Evolutionary conservation across 2,888 invertebrate genomes (phyloP).

Genomic region (Tipula lateralis): DNA sequence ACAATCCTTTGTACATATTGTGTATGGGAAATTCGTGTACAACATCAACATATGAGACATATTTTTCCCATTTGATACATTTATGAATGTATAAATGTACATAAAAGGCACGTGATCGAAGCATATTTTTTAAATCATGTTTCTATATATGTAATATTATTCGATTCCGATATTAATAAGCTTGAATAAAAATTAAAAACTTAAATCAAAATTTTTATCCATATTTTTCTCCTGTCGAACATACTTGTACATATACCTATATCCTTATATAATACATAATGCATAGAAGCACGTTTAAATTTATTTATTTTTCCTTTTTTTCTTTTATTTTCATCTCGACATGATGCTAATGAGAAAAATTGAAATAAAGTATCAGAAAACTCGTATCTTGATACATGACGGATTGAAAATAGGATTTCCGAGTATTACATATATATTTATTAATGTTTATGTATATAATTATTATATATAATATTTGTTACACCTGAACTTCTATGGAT

Average conservation of each 20-base stretch:
- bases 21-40: background rate
- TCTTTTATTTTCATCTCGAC: background rate
- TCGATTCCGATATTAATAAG: background rate
- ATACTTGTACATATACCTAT: background rate
- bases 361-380: background rate
- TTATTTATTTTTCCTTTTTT: background rate
- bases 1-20: background rate
- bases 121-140: background rate
- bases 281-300: background rate
- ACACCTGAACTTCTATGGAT: background rate
- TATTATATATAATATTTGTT: background rate
- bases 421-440: background rate
- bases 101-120: background rate
- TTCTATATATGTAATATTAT: background rate
- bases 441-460: background rate
- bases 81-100: background rate
- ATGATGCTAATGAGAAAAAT: constrained; percentile 24
- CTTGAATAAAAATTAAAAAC: constrained; percentile 1
- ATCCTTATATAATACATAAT: background rate
- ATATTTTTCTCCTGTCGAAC: background rate
- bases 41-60: background rate
- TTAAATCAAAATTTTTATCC: background rate
- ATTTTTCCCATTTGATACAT: background rate
- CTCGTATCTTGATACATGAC: background rate
- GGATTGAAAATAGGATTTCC: background rate